Conservation (phyloP, 2,113 vertebrate species). For the Pygoscelis adeliae region DNA sequence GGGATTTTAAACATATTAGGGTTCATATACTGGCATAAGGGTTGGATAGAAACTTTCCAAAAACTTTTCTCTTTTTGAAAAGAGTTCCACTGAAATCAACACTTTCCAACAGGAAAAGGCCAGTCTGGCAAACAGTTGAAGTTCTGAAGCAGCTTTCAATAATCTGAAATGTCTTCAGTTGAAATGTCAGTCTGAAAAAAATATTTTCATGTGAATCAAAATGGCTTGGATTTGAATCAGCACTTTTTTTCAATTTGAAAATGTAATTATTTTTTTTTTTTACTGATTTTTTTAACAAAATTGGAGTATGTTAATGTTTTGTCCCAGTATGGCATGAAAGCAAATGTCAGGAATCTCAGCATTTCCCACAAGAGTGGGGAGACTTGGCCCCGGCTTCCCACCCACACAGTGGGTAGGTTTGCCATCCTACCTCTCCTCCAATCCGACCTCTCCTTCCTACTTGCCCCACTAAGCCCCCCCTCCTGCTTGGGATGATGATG, state of each 20-base stretch:
- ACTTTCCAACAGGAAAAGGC: constrained; percentile 60
- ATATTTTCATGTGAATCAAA: constrained; percentile 1
- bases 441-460: background rate
- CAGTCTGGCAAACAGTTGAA: constrained; percentile 50
- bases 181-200: constrained; percentile 52
- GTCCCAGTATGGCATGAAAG: background rate
- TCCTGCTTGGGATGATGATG: background rate
- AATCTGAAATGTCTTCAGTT: constrained; percentile 44
- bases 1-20: constrained; percentile 56
- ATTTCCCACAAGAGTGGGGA: background rate
- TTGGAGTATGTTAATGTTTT: background rate
- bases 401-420: background rate
- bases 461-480: background rate
- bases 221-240: background rate
- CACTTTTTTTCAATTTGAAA: background rate
- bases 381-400: background rate
- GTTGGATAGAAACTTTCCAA: constrained; percentile 53
- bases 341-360: constrained; percentile 9
- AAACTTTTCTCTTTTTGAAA: constrained; percentile 53
- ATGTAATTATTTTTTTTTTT: background rate
- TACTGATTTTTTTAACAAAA: background rate
- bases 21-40: constrained; percentile 28
- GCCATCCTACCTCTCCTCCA: background rate
- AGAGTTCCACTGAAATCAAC: constrained; percentile 60
- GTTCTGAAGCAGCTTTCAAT: constrained; percentile 57